Evolutionary conservation across 2,113 vertebrate species (phyloP).

Genomic region (Semnornis frantzii): DNA sequence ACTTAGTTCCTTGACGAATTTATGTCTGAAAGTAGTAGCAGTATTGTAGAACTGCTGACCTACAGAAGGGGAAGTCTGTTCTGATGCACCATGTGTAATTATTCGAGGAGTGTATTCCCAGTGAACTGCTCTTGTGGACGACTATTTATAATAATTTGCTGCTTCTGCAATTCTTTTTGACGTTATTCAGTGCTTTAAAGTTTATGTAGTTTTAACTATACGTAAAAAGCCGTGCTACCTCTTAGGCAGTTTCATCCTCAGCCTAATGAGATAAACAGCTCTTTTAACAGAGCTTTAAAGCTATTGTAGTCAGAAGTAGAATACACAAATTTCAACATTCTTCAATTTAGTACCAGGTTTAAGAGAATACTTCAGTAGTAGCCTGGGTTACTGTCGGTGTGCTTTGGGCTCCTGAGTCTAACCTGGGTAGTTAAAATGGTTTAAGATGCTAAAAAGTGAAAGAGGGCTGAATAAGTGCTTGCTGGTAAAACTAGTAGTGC

Average conservation of each 20-base stretch:
- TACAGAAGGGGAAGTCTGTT: neutral
- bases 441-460: neutral
- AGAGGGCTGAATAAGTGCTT: neutral
- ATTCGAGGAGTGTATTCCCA: neutral
- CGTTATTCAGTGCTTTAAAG: neutral
- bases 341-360: neutral
- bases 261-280: neutral
- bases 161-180: neutral
- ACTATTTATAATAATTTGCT: neutral
- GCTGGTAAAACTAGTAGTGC: constrained; percentile 39
- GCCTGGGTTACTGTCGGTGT: neutral
- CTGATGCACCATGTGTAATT: neutral
- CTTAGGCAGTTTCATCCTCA: neutral
- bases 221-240: neutral
- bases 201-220: neutral
- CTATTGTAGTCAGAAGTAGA: neutral
- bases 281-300: neutral
- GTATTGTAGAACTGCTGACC: neutral
- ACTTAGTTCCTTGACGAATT: neutral
- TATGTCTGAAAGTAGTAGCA: neutral
- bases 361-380: neutral
- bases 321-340: neutral
- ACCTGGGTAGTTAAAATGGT: neutral
- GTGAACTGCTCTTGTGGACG: neutral
- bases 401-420: neutral